Conservation (phyloP, 2,797 vertebrate genomes). For the Dendrocincla tyrannina region DNA sequence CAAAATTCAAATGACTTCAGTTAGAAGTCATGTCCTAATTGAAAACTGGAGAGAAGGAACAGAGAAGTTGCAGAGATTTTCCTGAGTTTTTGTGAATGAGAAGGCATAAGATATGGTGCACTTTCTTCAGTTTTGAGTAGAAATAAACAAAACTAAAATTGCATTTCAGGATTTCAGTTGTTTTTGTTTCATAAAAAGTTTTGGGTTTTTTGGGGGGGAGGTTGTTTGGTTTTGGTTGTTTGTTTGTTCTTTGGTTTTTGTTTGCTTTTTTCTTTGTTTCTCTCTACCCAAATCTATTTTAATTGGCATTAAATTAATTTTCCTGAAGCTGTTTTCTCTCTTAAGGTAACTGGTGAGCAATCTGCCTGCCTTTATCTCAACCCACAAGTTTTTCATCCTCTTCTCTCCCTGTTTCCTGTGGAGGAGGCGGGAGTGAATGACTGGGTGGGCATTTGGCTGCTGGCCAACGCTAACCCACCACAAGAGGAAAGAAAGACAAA, state of each 20-base stretch:
- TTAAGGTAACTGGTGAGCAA: not conserved
- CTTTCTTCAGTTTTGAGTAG: not conserved
- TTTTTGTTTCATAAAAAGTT: not conserved
- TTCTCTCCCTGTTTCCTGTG: not conserved
- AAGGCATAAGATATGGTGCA: not conserved
- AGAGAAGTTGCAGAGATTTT: not conserved
- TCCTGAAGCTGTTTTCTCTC: not conserved
- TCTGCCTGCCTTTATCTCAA: not conserved
- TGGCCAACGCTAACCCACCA: not conserved
- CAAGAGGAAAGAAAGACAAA: not conserved
- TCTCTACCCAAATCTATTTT: not conserved
- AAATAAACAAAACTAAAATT: not conserved
- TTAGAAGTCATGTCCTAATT: not conserved
- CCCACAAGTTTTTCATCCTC: not conserved
- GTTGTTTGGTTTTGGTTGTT: no score
- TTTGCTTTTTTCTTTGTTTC: not conserved
- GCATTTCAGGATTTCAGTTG: not conserved
- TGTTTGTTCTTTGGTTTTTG: no score
- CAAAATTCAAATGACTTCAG: not conserved
- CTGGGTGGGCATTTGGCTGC: not conserved
- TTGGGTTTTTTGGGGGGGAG: not conserved
- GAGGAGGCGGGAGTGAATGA: not conserved
- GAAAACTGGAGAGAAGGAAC: not conserved
- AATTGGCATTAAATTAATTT: not conserved
- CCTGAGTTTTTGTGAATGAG: not conserved